phyloP scores from a whole-genome alignment of 1,140 invertebrate species.

The Hyposmocoma kahamanoa region DNA sequence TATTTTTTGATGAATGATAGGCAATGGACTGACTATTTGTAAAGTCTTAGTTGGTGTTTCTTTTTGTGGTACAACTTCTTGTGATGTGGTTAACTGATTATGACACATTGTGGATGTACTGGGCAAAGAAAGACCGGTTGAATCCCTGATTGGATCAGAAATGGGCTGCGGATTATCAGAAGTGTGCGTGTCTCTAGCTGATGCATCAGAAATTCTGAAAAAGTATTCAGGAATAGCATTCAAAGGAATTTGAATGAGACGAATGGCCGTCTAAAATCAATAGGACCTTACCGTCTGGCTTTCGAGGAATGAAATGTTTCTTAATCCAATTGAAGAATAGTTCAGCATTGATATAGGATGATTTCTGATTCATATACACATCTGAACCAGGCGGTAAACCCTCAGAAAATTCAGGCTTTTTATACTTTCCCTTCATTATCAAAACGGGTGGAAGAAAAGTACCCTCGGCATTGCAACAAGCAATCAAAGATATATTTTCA shows the following conservation, averaged over 20 bases:
- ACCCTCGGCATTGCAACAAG: conserved; percentile 23
- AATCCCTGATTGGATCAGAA: no score
- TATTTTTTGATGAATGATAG: not conserved
- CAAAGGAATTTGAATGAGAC: conserved; percentile 10
- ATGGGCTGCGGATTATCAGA: not conserved
- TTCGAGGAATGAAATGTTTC: conserved; percentile 7
- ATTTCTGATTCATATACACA: conserved; percentile 29
- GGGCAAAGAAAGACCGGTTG: not conserved
- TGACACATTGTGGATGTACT: not conserved
- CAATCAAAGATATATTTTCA: conserved; percentile 28
- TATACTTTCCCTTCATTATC: conserved; percentile 25
- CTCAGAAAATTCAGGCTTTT: conserved; percentile 26
- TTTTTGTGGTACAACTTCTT: not conserved
- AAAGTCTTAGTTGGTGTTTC: not conserved
- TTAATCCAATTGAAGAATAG: conserved; percentile 28
- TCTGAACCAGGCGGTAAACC: conserved; percentile 28
- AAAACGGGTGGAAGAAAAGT: conserved; percentile 21
- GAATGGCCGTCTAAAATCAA: conserved; percentile 6
- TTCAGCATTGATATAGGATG: conserved; percentile 24
- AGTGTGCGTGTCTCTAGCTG: not conserved
- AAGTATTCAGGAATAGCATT: conserved; percentile 6
- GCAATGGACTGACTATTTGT: not conserved
- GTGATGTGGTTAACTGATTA: not conserved
- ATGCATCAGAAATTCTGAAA: not conserved
- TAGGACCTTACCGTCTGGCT: not conserved